These are phyloP conservation scores for Drosophila cardini DNA, from an alignment of 1,140 invertebrate species.

Conservation along the genomic window DNA sequence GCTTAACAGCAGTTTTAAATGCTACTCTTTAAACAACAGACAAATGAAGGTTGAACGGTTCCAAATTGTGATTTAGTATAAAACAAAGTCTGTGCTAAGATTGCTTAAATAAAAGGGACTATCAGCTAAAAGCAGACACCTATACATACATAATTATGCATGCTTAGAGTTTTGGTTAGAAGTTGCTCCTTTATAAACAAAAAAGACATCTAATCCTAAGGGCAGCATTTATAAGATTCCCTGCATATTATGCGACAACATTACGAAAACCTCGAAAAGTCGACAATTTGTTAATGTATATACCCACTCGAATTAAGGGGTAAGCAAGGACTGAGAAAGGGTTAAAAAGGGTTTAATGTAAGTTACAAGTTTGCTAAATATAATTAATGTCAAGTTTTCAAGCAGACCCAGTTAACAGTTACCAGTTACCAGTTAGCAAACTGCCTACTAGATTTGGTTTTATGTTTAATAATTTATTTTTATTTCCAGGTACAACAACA, in stretches of 20 bases:
- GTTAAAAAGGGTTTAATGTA: constrained; percentile 15
- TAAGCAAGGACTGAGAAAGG: neutral
- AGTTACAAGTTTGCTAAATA: constrained; percentile 21
- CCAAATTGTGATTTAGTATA: neutral
- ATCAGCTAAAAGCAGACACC: neutral
- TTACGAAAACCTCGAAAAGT: constrained; percentile 9
- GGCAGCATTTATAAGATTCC: constrained; percentile 10
- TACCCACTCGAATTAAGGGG: neutral
- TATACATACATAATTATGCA: neutral
- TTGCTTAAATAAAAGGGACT: constrained; percentile 1
- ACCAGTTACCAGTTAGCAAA: neutral
- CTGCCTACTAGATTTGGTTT: constrained; percentile 1
- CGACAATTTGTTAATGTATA: constrained; percentile 22
- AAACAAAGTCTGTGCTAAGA: neutral
- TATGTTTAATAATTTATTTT: constrained; percentile 19
- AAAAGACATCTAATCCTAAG: constrained; percentile 2
- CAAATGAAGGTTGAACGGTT: too few species aligned
- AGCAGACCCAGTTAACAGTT: neutral
- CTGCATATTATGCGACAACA: constrained; percentile 8
- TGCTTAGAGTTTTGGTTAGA: neutral
- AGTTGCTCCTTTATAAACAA: constrained; percentile 5
- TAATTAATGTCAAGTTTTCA: constrained; percentile 19
- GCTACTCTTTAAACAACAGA: too few species aligned
- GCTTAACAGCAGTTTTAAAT: too few species aligned
- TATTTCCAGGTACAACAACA: constrained; percentile 6